Conservation (phyloP, 2,113 vertebrate genomes). For the Climacteris rufus region DNA sequence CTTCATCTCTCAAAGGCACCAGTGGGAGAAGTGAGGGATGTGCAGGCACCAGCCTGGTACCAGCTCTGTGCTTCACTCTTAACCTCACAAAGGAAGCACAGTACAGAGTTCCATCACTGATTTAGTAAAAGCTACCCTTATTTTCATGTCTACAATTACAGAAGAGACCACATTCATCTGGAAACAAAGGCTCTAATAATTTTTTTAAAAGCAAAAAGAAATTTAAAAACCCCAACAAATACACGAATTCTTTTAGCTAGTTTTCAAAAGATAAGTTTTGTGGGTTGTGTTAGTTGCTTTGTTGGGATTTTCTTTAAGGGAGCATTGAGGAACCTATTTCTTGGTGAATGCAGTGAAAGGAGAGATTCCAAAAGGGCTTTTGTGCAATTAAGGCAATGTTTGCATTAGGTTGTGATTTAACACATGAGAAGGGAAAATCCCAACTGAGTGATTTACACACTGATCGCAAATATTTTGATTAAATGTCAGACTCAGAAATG, state of each 20-base stretch:
- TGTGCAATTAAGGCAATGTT: neutral
- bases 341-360: neutral
- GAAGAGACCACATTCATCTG: neutral
- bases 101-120: neutral
- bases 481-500: constrained; percentile 12
- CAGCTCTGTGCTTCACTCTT: neutral
- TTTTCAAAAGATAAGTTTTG: neutral
- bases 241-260: neutral
- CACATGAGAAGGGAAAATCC: neutral
- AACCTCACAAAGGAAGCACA: neutral
- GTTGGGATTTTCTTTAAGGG: neutral
- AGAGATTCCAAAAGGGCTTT: constrained; percentile 2
- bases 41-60: neutral
- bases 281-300: neutral
- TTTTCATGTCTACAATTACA: neutral
- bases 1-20: neutral
- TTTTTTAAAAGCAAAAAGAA: neutral
- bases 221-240: neutral
- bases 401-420: neutral
- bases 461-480: neutral
- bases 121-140: neutral
- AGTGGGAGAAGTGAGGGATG: neutral
- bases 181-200: constrained; percentile 3
- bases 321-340: neutral
- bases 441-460: neutral